A percentile compares a stretch with the other conserved stretches of the same genome.
Conservation (phyloP, 2,888 invertebrate genomes). For the Acanthoscelides obtectus region DNA sequence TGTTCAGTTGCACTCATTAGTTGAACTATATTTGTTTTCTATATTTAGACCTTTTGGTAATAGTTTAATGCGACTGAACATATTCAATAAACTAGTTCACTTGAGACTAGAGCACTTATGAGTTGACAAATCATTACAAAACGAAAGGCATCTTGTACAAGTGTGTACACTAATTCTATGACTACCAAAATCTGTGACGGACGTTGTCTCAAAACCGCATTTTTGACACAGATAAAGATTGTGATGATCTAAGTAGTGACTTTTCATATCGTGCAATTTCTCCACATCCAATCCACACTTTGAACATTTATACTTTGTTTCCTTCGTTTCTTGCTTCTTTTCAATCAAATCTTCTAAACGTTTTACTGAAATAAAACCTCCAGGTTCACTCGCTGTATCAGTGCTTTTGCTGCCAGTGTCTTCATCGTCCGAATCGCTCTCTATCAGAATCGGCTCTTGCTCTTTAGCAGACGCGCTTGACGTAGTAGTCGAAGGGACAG, state of each 20-base stretch:
- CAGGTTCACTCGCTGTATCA: neutral
- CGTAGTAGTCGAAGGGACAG: neutral
- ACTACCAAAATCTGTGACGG: slow-evolving; percentile 4
- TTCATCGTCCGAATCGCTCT: neutral
- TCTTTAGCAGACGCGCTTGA: neutral
- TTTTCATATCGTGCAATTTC: slow-evolving; percentile 7
- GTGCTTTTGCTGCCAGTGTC: neutral
- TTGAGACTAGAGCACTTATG: neutral
- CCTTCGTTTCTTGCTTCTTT: neutral
- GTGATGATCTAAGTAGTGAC: slow-evolving; percentile 12
- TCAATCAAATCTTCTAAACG: neutral
- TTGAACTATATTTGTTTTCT: too few relatives aligned
- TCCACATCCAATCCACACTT: neutral
- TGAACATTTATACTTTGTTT: neutral
- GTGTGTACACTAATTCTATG: slow-evolving; percentile 10
- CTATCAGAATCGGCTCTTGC: neutral
- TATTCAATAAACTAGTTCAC: neutral
- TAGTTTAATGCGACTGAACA: too few relatives aligned
- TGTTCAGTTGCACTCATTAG: too few relatives aligned
- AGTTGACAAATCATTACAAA: slow-evolving; percentile 2
- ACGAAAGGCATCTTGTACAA: slow-evolving; percentile 3
- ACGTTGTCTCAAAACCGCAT: slow-evolving; percentile 9
- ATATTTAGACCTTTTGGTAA: too few relatives aligned
- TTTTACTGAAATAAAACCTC: neutral
- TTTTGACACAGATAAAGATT: slow-evolving; percentile 12